These are phyloP conservation scores for Vanessa tameamea DNA, from an alignment of 1,140 invertebrate species.

Conservation along the genomic window DNA sequence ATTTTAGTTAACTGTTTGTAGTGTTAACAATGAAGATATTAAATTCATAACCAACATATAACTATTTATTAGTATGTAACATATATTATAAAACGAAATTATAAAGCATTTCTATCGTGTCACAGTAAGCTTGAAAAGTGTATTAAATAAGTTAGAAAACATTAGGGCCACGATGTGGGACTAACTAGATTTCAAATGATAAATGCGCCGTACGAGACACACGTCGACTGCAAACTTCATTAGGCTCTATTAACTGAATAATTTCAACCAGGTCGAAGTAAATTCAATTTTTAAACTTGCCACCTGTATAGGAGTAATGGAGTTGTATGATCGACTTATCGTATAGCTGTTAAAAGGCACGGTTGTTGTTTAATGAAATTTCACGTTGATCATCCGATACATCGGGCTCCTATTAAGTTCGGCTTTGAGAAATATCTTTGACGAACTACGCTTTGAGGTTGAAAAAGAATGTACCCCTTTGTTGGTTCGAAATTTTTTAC, in stretches of 20 bases:
- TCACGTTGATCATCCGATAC: conserved; percentile 33
- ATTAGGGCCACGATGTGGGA: conserved; percentile 26
- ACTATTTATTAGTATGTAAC: too few species aligned
- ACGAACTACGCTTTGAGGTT: conserved; percentile 34
- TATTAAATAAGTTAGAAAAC: conserved; percentile 28
- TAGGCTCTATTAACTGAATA: conserved; percentile 59
- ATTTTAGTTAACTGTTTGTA: too few species aligned
- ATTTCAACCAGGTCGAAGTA: conserved; percentile 49
- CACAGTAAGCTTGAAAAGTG: conserved; percentile 20
- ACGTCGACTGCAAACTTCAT: conserved; percentile 50
- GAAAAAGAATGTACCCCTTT: conserved; percentile 35
- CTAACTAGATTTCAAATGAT: conserved; percentile 35
- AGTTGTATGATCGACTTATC: conserved; percentile 18
- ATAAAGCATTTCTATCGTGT: conserved; percentile 8
- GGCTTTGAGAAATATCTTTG: conserved; percentile 33
- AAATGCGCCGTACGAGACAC: conserved; percentile 52
- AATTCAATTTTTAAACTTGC: conserved; percentile 54
- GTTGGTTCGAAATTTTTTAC: conserved; percentile 23
- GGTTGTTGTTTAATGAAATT: conserved; percentile 35
- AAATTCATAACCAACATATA: too few species aligned
- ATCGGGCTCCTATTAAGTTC: conserved; percentile 30
- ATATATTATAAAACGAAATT: background rate
- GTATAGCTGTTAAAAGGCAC: conserved; percentile 23
- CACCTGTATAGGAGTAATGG: conserved; percentile 17
- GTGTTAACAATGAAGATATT: too few species aligned